Conservation (phyloP, 2,113 vertebrate species). For the Solea solea region DNA sequence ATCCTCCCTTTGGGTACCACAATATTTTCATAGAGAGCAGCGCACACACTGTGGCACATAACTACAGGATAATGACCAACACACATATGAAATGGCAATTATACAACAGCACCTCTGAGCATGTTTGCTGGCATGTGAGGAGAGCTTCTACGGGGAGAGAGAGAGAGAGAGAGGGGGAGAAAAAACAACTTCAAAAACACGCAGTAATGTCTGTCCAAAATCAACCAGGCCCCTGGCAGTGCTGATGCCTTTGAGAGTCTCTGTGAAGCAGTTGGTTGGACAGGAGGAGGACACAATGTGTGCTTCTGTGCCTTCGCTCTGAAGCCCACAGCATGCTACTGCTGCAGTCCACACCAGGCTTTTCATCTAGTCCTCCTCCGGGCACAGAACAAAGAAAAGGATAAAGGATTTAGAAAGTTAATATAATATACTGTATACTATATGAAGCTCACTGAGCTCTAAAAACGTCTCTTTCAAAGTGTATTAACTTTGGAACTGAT, state of each 20-base stretch:
- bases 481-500: background rate
- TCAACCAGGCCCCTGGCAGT: conserved; percentile 46
- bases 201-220: conserved; percentile 51
- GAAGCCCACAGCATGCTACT: conserved; percentile 30
- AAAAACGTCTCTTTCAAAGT: conserved; percentile 3
- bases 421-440: background rate
- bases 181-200: conserved; percentile 10
- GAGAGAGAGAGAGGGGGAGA: background rate
- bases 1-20: conserved; percentile 36
- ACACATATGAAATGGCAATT: conserved; percentile 19
- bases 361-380: conserved; percentile 15
- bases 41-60: conserved; percentile 4
- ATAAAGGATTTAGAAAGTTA: background rate
- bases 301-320: conserved; percentile 56
- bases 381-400: conserved; percentile 9
- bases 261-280: conserved; percentile 48
- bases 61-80: conserved; percentile 11
- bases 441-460: background rate
- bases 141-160: conserved; percentile 12
- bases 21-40: conserved; percentile 8
- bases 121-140: conserved; percentile 48
- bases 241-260: conserved; percentile 45
- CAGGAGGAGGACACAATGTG: conserved; percentile 59
- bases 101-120: conserved; percentile 42
- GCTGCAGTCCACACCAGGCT: conserved; percentile 32